Evolutionary conservation across 2,113 vertebrate species (phyloP).

Genomic region (Centropus bengalensis): DNA sequence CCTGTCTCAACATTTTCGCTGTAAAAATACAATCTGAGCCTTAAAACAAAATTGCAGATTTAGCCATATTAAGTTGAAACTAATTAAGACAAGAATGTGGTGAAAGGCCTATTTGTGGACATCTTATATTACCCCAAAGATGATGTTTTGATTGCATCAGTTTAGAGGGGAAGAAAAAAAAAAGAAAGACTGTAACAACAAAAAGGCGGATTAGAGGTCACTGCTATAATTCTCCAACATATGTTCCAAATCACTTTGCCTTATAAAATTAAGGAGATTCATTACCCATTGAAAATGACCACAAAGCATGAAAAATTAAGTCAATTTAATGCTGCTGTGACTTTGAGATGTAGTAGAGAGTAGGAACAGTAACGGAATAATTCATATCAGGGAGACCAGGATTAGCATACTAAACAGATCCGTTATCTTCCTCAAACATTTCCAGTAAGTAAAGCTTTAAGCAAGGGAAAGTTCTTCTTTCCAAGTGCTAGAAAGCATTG

Average conservation of each 20-base stretch:
- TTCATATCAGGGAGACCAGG: neutral
- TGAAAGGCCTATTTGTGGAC: neutral
- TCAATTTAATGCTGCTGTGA: conserved; percentile 26
- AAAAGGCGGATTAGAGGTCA: neutral
- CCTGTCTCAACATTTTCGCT: neutral
- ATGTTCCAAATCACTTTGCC: neutral
- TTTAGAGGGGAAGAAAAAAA: neutral
- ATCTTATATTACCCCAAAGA: neutral
- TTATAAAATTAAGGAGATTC: neutral
- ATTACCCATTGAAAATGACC: neutral
- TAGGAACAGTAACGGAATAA: conserved; percentile 5
- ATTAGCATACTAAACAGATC: conserved; percentile 8
- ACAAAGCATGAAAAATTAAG: neutral
- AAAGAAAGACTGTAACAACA: neutral
- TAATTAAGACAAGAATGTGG: neutral
- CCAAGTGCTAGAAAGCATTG: neutral
- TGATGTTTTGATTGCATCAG: neutral
- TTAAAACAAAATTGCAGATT: neutral
- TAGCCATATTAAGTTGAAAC: neutral
- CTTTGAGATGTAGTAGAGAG: neutral
- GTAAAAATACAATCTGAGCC: neutral
- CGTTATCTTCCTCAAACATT: neutral
- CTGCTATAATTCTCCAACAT: neutral
- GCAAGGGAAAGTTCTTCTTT: neutral
- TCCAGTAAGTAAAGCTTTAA: neutral